Evolutionary conservation across 64 coral and sea anemone genomes (phyloP).

Genomic region (Stichodactyla helianthus): DNA sequence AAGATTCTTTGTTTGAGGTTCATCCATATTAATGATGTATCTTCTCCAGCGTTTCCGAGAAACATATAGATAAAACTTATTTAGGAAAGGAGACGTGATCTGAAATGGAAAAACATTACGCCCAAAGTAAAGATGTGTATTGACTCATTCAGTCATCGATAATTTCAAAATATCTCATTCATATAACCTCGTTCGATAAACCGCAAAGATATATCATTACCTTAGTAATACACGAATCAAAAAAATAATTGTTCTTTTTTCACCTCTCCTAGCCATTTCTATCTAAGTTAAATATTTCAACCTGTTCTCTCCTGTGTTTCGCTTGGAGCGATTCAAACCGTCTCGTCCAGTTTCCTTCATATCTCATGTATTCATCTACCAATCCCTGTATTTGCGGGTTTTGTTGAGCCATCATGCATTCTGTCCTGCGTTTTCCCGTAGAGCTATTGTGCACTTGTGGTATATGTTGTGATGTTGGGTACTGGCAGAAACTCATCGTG

Average conservation of each 20-base stretch:
- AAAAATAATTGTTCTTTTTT: neutral
- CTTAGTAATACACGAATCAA: neutral
- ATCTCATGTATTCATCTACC: conserved; percentile 59
- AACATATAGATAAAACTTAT: no score
- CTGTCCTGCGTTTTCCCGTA: conserved; percentile 9
- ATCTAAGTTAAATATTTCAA: conserved; percentile 67
- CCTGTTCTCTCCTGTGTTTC: conserved; percentile 68
- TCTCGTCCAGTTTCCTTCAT: conserved; percentile 64
- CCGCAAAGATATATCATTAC: neutral
- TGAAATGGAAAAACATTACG: no score
- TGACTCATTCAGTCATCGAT: no score
- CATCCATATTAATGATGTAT: no score
- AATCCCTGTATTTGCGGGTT: conserved; percentile 49
- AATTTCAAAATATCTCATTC: no score
- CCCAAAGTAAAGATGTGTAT: no score
- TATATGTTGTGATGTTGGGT: neutral
- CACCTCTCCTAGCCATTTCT: conserved; percentile 61
- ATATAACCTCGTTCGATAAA: neutral
- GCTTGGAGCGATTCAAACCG: conserved; percentile 60
- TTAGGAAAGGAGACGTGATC: no score
- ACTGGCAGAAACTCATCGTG: neutral
- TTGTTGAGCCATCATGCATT: conserved; percentile 59
- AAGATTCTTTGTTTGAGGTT: no score
- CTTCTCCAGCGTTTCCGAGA: no score
- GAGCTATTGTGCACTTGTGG: neutral